Percentiles rank a stretch among this genome's conserved stretches.
Conservation (phyloP, 1,140 invertebrate genomes). For the Magallana gigas region DNA sequence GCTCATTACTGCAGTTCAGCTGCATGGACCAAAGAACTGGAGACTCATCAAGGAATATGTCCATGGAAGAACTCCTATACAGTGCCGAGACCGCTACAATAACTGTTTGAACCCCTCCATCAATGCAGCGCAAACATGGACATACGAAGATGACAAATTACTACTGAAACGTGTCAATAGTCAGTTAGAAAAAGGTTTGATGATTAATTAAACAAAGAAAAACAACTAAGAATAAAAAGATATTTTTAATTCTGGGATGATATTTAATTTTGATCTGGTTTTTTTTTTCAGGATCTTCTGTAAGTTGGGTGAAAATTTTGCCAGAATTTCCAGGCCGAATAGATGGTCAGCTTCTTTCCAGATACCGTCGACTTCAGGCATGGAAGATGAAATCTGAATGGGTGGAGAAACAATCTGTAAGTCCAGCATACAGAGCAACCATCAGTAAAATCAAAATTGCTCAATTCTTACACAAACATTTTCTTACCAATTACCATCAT, state of each 20-base stretch:
- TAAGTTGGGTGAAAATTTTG: conserved; percentile 70
- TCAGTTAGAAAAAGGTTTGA: conserved; percentile 43
- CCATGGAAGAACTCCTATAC: conserved; percentile 64
- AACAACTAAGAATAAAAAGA: too few species aligned
- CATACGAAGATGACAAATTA: conserved; percentile 71
- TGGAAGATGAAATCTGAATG: conserved; percentile 65
- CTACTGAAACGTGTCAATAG: conserved; percentile 54
- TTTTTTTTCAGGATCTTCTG: neutral
- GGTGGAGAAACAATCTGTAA: conserved; percentile 64
- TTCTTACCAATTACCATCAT: too few species aligned
- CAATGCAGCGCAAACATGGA: conserved; percentile 59
- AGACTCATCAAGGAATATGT: conserved; percentile 66
- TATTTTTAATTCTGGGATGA: too few species aligned
- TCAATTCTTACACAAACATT: too few species aligned
- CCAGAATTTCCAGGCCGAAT: conserved; percentile 67
- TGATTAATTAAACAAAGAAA: too few species aligned
- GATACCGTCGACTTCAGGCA: conserved; percentile 63
- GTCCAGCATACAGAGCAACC: conserved; percentile 10
- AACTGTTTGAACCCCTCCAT: conserved; percentile 60
- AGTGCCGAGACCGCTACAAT: conserved; percentile 75
- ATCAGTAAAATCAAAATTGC: too few species aligned
- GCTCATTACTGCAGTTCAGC: conserved; percentile 65
- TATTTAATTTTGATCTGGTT: neutral
- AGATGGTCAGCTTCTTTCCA: conserved; percentile 63
- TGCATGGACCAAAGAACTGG: conserved; percentile 71